Percentiles rank a stretch among this genome's conserved stretches.
These are phyloP conservation scores for Opisthograptis luteolata DNA, from an alignment of 2,888 invertebrate genomes.

Conservation along the genomic window DNA sequence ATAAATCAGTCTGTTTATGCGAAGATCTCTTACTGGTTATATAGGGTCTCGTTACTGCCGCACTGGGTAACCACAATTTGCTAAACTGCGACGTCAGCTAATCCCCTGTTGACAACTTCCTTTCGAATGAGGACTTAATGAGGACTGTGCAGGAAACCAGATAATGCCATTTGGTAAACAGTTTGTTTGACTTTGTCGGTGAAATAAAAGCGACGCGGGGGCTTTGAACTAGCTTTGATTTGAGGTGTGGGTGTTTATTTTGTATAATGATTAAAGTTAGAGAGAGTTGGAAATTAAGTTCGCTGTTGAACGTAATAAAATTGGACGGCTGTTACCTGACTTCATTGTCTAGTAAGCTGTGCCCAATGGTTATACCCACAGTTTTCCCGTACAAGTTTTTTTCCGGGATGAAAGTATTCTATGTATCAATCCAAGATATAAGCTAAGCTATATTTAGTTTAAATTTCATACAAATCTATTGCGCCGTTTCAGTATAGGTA, in stretches of 20 bases:
- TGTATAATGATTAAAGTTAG: background rate
- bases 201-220: conserved; percentile 6
- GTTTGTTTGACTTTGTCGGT: conserved; percentile 25
- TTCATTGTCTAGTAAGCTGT: too few relatives aligned
- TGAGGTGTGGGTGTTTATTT: background rate
- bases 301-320: too few relatives aligned
- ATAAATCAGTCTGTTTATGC: background rate
- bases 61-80: conserved; percentile 44
- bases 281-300: too few relatives aligned
- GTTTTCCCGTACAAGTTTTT: too few relatives aligned
- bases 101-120: conserved; percentile 46
- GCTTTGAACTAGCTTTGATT: conserved; percentile 5
- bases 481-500: too few relatives aligned
- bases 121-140: conserved; percentile 35
- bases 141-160: conserved; percentile 25
- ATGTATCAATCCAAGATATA: too few relatives aligned
- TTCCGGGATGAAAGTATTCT: too few relatives aligned
- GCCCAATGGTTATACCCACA: too few relatives aligned
- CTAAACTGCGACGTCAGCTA: conserved; percentile 46
- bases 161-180: conserved; percentile 31
- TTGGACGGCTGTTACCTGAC: too few relatives aligned
- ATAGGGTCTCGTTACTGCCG: conserved; percentile 13
- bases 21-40: conserved; percentile 6
- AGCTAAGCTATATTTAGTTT: too few relatives aligned
- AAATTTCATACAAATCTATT: too few relatives aligned